Conservation (phyloP, 2,113 vertebrate species). For the Dinomys branickii region DNA sequence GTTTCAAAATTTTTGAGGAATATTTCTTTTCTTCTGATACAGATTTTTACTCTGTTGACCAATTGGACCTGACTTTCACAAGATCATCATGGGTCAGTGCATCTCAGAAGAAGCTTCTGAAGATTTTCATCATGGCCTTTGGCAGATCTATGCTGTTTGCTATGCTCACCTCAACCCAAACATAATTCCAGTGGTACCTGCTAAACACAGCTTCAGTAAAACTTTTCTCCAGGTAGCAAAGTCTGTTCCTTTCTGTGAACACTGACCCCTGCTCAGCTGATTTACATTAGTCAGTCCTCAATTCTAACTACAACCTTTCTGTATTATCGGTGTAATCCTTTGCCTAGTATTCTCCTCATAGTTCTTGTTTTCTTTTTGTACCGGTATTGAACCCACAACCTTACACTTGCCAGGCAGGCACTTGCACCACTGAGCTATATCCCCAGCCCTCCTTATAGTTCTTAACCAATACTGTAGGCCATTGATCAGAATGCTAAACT, state of each 20-base stretch:
- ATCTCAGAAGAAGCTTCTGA: neutral
- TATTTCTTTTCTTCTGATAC: neutral
- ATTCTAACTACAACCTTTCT: neutral
- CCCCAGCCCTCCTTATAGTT: too few relatives aligned
- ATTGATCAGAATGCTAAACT: neutral
- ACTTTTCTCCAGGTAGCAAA: neutral
- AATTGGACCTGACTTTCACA: neutral
- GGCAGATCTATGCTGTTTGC: neutral
- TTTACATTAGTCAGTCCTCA: neutral
- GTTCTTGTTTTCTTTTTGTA: too few relatives aligned
- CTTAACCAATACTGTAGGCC: neutral
- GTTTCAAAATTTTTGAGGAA: neutral
- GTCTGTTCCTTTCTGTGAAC: neutral
- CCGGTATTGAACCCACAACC: too few relatives aligned
- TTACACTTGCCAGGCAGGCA: too few relatives aligned
- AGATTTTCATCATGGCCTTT: neutral
- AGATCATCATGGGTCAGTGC: neutral
- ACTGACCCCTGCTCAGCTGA: neutral
- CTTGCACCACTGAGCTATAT: too few relatives aligned
- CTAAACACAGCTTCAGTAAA: neutral
- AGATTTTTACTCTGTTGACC: constrained; percentile 12
- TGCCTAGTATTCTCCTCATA: neutral
- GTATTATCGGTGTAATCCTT: neutral
- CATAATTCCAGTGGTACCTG: neutral
- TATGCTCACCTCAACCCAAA: neutral